Base-by-base conservation (phyloP, 2,797 vertebrate species). In the Cuniculus paca region DNA sequence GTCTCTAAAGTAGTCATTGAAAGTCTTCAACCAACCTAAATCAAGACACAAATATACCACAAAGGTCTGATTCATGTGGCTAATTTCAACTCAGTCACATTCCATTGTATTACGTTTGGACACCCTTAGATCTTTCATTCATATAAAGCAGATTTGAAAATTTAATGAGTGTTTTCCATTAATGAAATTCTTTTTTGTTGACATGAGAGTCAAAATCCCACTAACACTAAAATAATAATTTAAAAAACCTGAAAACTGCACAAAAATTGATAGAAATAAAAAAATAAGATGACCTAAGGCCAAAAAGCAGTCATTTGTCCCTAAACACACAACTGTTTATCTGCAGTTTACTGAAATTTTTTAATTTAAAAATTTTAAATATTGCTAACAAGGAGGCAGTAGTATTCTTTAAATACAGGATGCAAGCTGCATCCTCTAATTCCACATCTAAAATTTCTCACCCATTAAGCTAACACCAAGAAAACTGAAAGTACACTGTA, bases 11-110 rank as follows among this genome's bases (percentile, higher is more conserved):
- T 99, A 99, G 88, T 98, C 98, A 96, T 99, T 99, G 95, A 99
- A 99, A 16, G 99, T 99, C 99, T 99, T 99, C 98, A 99, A 60
- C 99, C 99, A 99, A 96, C 99, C 99, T 99, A 98, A 83, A 89
- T 95, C 86, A 97, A 96, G 95, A 97, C 34, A 96, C 0, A 10
- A 97, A 97, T 80, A 98, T 6, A 95, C 61, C 95, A 96, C 92
- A 96, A 83, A 98, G 79, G 82, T 97, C 70, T 96, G 79, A 81
- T 84, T 97, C 80, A 88, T 11, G 90, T 5, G 31, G 91, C 45
- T 92, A 65, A 85, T 94, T 96, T 88, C 78, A 96, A 97, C 54
- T 65, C 61, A 91, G 56, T 94, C 61, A 88, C 54, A 88, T 91
- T 94, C 61, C 34, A 93, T 28, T 91, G 39, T 22, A 85, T 92